Conservation (phyloP, 2,888 invertebrate species). For the Notocelia uddmanniana region DNA sequence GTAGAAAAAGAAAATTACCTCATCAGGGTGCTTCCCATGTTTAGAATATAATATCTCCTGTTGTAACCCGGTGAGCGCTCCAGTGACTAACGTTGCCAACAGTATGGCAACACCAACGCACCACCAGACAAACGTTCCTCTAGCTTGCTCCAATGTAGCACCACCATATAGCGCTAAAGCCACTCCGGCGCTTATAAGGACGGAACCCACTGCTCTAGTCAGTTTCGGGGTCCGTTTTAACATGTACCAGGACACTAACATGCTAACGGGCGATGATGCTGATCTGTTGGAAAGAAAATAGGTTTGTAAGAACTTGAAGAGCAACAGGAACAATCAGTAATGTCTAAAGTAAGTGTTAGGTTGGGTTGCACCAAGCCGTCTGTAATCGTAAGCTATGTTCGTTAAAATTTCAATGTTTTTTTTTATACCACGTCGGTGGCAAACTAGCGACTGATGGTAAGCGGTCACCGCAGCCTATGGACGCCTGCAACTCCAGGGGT, state of each 20-base stretch:
- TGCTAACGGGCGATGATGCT: constrained; percentile 78
- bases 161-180: constrained; percentile 76
- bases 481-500: too few relatives aligned
- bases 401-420: too few relatives aligned
- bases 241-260: constrained; percentile 74
- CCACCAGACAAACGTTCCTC: constrained; percentile 72
- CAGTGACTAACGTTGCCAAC: constrained; percentile 69
- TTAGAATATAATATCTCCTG: constrained; percentile 75
- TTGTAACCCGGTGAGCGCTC: constrained; percentile 77
- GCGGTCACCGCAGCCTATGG: too few relatives aligned
- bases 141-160: constrained; percentile 65
- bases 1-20: constrained; percentile 67
- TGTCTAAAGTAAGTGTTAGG: too few relatives aligned
- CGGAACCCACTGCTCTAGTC: constrained; percentile 70
- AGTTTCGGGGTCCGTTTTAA: constrained; percentile 69
- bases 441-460: too few relatives aligned
- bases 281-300: constrained; percentile 63
- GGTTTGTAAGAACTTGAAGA: too few relatives aligned
- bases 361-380: too few relatives aligned
- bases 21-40: constrained; percentile 80
- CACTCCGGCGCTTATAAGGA: constrained; percentile 74
- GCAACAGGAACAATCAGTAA: too few relatives aligned
- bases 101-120: constrained; percentile 73
- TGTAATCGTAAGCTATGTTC: too few relatives aligned
- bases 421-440: too few relatives aligned